Conservation (phyloP, 2,113 vertebrate genomes). For the Atractosteus spatula region DNA sequence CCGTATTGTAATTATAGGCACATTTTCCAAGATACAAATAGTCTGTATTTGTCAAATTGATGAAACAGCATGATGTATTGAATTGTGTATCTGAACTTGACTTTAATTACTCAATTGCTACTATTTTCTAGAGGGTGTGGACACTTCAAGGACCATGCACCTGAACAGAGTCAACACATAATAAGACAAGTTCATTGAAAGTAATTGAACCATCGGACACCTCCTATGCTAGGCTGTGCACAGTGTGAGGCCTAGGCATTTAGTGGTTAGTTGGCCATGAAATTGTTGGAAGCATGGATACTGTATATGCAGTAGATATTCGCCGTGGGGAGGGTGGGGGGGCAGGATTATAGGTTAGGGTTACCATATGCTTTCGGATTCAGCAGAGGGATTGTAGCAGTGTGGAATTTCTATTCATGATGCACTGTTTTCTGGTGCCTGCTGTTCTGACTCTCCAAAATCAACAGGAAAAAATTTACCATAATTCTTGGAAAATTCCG, state of each 20-base stretch:
- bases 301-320: neutral
- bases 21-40: too few relatives aligned
- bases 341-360: neutral
- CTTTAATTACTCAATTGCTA: too few relatives aligned
- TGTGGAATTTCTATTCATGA: neutral
- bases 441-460: neutral
- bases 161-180: too few relatives aligned
- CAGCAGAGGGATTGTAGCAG: neutral
- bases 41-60: too few relatives aligned
- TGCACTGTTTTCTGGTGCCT: neutral
- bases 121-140: too few relatives aligned
- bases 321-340: neutral
- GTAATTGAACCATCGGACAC: too few relatives aligned
- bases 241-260: neutral
- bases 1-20: too few relatives aligned
- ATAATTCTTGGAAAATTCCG: slow-evolving; percentile 26
- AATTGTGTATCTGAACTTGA: too few relatives aligned
- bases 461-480: slow-evolving; percentile 11
- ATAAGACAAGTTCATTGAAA: too few relatives aligned
- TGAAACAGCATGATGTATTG: too few relatives aligned
- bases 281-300: neutral
- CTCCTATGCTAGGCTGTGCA: neutral
- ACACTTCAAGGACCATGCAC: too few relatives aligned
- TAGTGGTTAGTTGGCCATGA: slow-evolving; percentile 10
- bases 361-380: slow-evolving; percentile 3